Base-by-base conservation (phyloP, 2,113 vertebrate genomes). In the Cryptotis parvus region DNA sequence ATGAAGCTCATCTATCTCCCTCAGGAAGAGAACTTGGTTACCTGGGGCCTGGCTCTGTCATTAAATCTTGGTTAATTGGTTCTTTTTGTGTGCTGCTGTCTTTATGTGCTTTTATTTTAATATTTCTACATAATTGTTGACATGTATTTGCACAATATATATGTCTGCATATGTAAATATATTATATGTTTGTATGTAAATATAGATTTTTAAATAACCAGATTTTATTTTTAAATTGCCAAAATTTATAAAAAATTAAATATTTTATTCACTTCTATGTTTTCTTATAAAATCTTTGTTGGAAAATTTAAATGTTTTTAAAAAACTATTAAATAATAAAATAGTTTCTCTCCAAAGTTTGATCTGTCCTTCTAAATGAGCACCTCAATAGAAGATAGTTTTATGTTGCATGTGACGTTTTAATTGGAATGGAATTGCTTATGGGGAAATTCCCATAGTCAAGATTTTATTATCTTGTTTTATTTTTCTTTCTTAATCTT, bases 251-350 rank as follows among this genome's bases (percentile, higher is more conserved):
- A 65, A n/a, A 72, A 63, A 5, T 27, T 63, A n/a, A 61, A 61
- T 8, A 5, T 27, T 63, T 63, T 63, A 63, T 78, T 84, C 73
- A 74, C 41, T 61, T 89, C 58, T 31, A 12, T 69, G 26, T 82
- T 83, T 77, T 82, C 35, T 72, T 29, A 41, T 58, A 69, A 81
- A 91, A 1, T 0, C 74, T 81, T 86, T 63, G 31, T 72, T 43
- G 5, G 72, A 76, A 72, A 86, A 33, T 73, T 4, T 31, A 9
- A 81, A 89, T 18, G 31, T 24, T 45, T 87, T 20, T n/a, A n/a
- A 49, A n/a, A 91, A 86, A 75, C 84, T 82, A 68, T 78, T 83
- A 83, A 65, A 68, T 72, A 87, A 66, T 55, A 91, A 89, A 84
- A 75, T 74, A 69, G 37, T 88, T 84, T 91, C 11, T 81, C 20